Evolutionary conservation across 2,888 invertebrate genomes (phyloP).

Genomic region (Cryptosula pallasiana): DNA sequence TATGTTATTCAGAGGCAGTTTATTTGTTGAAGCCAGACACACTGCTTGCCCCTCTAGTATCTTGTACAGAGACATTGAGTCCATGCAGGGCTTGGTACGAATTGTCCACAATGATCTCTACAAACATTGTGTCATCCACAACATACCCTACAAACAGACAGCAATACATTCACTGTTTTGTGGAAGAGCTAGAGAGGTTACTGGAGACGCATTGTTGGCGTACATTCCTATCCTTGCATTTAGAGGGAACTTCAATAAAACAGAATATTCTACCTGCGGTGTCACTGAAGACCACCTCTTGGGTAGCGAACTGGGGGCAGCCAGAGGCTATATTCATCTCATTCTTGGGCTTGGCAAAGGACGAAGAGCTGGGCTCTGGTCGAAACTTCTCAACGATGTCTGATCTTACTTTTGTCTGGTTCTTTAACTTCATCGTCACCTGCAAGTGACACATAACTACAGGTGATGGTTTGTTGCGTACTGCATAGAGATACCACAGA

Average conservation of each 20-base stretch:
- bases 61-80: slow-evolving; percentile 7
- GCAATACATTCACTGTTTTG: too few species aligned
- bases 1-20: too few species aligned
- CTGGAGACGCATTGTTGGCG: too few species aligned
- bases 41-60: background rate
- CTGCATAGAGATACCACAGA: too few species aligned
- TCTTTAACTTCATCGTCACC: slow-evolving; percentile 47
- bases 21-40: background rate
- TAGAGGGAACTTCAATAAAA: too few species aligned
- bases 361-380: slow-evolving; percentile 47
- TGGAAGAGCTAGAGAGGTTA: too few species aligned
- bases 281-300: slow-evolving; percentile 18
- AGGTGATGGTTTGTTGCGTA: too few species aligned
- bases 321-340: slow-evolving; percentile 53
- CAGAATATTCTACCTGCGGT: too few species aligned
- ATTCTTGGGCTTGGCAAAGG: slow-evolving; percentile 45
- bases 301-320: slow-evolving; percentile 42
- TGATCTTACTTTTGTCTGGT: slow-evolving; percentile 40
- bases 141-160: slow-evolving; percentile 32
- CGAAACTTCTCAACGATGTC: slow-evolving; percentile 49
- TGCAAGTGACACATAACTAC: background rate
- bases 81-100: slow-evolving; percentile 22
- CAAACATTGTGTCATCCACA: slow-evolving; percentile 42
- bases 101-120: slow-evolving; percentile 39
- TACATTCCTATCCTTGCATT: too few species aligned